Evolutionary conservation across 2,888 invertebrate species (phyloP), one percentile per base, ranked within the genome.

Genomic region (Drepana falcataria): DNA sequence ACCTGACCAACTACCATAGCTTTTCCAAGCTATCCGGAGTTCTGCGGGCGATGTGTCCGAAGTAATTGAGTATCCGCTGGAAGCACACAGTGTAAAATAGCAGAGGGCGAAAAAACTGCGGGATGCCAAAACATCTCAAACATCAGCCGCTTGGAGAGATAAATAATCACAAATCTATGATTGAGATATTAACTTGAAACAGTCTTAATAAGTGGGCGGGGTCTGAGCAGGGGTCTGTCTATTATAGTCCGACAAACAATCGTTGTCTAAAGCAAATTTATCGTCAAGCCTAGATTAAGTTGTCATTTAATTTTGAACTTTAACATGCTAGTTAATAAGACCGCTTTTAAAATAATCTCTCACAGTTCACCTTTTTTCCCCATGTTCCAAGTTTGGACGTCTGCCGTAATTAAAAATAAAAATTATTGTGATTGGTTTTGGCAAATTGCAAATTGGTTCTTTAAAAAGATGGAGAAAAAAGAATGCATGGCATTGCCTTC

Each of bases 381-480:
- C 65, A 60, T 66, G 66, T 68, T 69, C 65, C 55, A 59, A 65
- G 5, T 48, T 65, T 65, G 73, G 79, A 81, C 79, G 78, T 75
- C 66, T 64, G 64, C 65, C 75, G 70, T 85, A 87, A 88, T 89
- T 89, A 88, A 87, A 85, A 81, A 78, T 81, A 77, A 84, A 86
- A 87, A 83, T 87, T 87, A 90, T 88, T 87, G 80, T 86, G 86
- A 90, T 89, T 87, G 85, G 79, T 82, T 87, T 85, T 87, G 87
- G 87, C 85, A 87, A 85, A 88, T 87, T 87, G 86, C 83, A 79
- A 85, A 89, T 85, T 83, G 85, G 78, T 72, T 80, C 63, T 70
- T 71, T 76, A 67, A 68, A 64, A 67, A 60, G 59, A 53, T 57
- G 9, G 41, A 65, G 54, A 62, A 63, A 67, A 64, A 63, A 68